A percentile compares a stretch with the other conserved stretches of the same genome.
Conservation (phyloP, 1,140 invertebrate species). For the Achatina immaculata region DNA sequence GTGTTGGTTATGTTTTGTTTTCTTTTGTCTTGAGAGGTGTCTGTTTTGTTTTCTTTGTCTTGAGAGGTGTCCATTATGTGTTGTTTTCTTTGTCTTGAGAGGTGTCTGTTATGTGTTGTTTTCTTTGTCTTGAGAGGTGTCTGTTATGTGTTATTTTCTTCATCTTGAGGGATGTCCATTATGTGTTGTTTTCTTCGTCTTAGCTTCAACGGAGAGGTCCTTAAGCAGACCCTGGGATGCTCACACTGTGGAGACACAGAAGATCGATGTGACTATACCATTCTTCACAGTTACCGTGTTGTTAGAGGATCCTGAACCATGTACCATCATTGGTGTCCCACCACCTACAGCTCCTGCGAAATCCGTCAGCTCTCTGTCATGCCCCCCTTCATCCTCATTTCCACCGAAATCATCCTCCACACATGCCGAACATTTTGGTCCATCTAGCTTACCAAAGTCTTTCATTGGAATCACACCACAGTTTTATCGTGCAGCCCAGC, state of each 20-base stretch:
- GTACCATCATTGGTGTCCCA: not conserved
- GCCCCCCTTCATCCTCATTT: not conserved
- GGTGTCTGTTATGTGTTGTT: too few species aligned
- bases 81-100: too few species aligned
- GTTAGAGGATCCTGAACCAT: conserved; percentile 30
- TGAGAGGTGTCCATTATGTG: too few species aligned
- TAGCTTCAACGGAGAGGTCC: conserved; percentile 8
- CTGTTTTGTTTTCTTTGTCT: too few species aligned
- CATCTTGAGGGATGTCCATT: too few species aligned
- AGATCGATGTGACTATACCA: conserved; percentile 26
- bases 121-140: too few species aligned
- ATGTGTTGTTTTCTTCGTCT: not conserved
- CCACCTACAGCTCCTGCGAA: not conserved
- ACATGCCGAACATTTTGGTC: not conserved
- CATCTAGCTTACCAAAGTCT: conserved; percentile 19
- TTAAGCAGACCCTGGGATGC: conserved; percentile 17
- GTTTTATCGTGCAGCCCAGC: not conserved
- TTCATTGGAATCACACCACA: not conserved
- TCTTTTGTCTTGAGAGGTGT: too few species aligned
- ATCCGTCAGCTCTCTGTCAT: not conserved
- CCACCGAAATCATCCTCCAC: not conserved
- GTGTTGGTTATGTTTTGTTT: too few species aligned
- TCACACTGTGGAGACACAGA: conserved; percentile 17
- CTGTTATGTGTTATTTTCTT: too few species aligned
- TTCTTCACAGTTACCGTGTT: conserved; percentile 33